Conservation (phyloP, 1,140 invertebrate species). For the Rhyzopertha dominica region DNA sequence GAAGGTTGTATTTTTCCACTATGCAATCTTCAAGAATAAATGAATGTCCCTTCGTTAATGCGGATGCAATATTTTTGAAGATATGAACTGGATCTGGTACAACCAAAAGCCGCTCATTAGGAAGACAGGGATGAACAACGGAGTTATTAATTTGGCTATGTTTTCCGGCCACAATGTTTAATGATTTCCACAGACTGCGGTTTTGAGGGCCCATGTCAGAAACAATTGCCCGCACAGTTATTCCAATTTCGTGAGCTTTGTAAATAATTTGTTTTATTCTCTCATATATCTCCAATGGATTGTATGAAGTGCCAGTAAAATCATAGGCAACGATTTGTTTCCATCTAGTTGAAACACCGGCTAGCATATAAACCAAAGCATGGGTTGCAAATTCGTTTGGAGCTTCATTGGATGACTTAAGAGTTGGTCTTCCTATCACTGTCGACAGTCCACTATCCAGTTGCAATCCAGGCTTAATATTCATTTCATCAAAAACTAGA, state of each 20-base stretch:
- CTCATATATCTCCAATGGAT: constrained; percentile 1
- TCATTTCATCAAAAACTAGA: constrained; percentile 1
- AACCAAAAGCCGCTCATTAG: constrained; percentile 3
- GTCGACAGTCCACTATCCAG: neutral
- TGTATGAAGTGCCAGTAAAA: constrained; percentile 4
- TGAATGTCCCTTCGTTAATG: constrained; percentile 2
- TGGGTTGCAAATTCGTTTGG: constrained; percentile 4
- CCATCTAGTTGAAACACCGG: constrained; percentile 6
- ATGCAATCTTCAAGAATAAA: constrained; percentile 3
- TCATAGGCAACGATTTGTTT: constrained; percentile 14
- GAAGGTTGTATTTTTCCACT: constrained; percentile 6
- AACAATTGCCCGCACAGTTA: neutral
- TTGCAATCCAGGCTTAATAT: constrained; percentile 9
- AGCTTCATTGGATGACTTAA: constrained; percentile 1
- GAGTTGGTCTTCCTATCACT: constrained; percentile 4
- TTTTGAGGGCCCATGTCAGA: constrained; percentile 13
- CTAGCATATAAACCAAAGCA: constrained; percentile 14
- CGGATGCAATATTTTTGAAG: constrained; percentile 14
- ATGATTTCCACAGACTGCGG: constrained; percentile 7
- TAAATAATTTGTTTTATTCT: neutral
- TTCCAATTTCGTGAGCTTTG: neutral
- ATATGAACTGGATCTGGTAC: constrained; percentile 15
- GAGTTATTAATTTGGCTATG: constrained; percentile 8
- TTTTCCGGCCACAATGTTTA: neutral
- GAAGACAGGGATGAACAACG: constrained; percentile 1